phyloP scores from a whole-genome alignment of 64 coral and sea anemone species.

The Pocillopora verrucosa region DNA sequence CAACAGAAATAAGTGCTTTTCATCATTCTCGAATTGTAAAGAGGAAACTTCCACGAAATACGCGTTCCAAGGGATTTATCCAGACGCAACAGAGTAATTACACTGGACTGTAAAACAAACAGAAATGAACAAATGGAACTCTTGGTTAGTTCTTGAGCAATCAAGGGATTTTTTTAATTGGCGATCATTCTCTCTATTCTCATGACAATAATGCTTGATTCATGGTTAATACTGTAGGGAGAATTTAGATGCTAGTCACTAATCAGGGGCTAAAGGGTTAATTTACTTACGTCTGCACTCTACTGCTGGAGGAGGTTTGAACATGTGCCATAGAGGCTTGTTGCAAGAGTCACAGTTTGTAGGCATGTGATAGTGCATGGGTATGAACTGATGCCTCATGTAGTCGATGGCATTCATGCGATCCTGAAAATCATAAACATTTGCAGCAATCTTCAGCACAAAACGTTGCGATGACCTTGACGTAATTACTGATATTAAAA shows the following conservation, averaged over 20 bases:
- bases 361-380: conserved; percentile 95
- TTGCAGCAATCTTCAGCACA: neutral
- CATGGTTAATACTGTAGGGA: neutral
- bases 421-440: conserved; percentile 60
- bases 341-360: conserved; percentile 98
- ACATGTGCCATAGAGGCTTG: conserved; percentile 97
- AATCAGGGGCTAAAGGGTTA: neutral
- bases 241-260: neutral
- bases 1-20: too few species aligned
- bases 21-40: too few species aligned
- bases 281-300: conserved; percentile 93
- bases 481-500: too few species aligned
- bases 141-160: too few species aligned
- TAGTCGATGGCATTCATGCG: conserved; percentile 86
- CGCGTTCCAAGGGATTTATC: too few species aligned
- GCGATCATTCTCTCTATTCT: neutral
- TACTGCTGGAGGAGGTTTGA: conserved; percentile 90
- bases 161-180: too few species aligned
- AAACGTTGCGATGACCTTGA: too few species aligned
- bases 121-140: too few species aligned
- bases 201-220: neutral
- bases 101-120: too few species aligned
- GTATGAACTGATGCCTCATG: conserved; percentile 98
- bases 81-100: too few species aligned
- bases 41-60: too few species aligned